Conservation (phyloP, 1,140 invertebrate species). For the Heliothis virescens region DNA sequence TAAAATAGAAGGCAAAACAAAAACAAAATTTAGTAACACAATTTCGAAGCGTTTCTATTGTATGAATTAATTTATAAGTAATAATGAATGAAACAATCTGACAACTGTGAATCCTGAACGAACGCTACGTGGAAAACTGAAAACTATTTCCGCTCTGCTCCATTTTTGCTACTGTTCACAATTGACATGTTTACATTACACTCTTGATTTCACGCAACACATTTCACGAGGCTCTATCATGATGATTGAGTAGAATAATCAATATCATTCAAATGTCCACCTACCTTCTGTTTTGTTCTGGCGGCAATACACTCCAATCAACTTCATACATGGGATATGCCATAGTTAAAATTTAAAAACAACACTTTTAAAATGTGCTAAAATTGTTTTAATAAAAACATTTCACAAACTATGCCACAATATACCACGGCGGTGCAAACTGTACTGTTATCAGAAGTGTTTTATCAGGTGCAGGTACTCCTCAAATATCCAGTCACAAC, state of each 20-base stretch:
- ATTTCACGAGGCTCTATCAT: slow-evolving; percentile 23
- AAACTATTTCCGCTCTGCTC: slow-evolving; percentile 49
- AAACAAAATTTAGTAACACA: background rate
- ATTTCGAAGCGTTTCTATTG: background rate
- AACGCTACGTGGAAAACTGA: slow-evolving; percentile 60
- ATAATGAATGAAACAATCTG: slow-evolving; percentile 2
- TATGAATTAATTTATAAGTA: background rate
- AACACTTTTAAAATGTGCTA: slow-evolving; percentile 59
- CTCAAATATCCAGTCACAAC: slow-evolving; percentile 82
- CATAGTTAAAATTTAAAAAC: slow-evolving; percentile 67
- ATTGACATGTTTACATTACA: slow-evolving; percentile 44
- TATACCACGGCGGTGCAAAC: slow-evolving; percentile 77
- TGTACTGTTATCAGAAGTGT: slow-evolving; percentile 81
- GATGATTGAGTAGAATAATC: background rate
- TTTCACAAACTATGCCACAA: slow-evolving; percentile 75
- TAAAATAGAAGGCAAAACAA: background rate
- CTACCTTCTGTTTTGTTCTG: slow-evolving; percentile 93
- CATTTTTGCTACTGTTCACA: slow-evolving; percentile 12
- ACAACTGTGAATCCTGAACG: slow-evolving; percentile 55
- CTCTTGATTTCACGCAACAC: slow-evolving; percentile 16
- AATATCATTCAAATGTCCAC: slow-evolving; percentile 51
- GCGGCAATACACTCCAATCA: slow-evolving; percentile 93
- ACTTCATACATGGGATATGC: slow-evolving; percentile 89
- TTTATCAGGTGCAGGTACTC: slow-evolving; percentile 84
- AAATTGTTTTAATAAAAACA: slow-evolving; percentile 72